Evolutionary conservation across 1,140 invertebrate genomes (phyloP).

Genomic region (Lepidotrigona ventralis): DNA sequence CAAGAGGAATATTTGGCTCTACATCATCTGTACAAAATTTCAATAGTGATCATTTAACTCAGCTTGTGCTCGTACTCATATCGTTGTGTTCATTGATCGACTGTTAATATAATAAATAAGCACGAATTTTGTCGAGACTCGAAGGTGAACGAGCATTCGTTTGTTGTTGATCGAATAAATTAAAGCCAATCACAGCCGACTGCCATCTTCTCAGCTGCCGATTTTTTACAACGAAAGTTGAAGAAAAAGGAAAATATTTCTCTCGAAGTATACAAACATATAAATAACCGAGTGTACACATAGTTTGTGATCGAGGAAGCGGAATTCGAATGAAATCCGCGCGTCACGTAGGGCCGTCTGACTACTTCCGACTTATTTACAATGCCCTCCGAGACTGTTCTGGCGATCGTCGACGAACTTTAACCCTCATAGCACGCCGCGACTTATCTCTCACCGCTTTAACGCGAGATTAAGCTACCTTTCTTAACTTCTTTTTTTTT

Average conservation of each 20-base stretch:
- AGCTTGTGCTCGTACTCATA: too few species aligned
- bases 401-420: slow-evolving; percentile 48
- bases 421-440: slow-evolving; percentile 24
- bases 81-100: too few species aligned
- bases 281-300: slow-evolving; percentile 48
- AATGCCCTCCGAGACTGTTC: slow-evolving; percentile 66
- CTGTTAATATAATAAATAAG: too few species aligned
- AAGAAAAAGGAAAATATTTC: not conserved
- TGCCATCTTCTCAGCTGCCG: too few species aligned
- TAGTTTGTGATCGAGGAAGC: slow-evolving; percentile 41
- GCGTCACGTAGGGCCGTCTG: slow-evolving; percentile 66
- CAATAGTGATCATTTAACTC: too few species aligned
- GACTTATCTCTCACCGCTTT: not conserved
- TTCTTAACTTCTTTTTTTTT: not conserved
- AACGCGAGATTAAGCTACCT: slow-evolving; percentile 14
- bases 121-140: too few species aligned
- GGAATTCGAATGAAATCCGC: slow-evolving; percentile 39
- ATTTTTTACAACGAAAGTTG: not conserved
- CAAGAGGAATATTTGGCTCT: too few species aligned
- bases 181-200: too few species aligned
- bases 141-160: too few species aligned
- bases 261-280: slow-evolving; percentile 30
- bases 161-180: too few species aligned
- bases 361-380: slow-evolving; percentile 71
- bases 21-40: too few species aligned